A percentile compares a stretch with the other conserved stretches of the same genome.
Conservation (phyloP, 2,113 vertebrate species). For the Semnornis frantzii region DNA sequence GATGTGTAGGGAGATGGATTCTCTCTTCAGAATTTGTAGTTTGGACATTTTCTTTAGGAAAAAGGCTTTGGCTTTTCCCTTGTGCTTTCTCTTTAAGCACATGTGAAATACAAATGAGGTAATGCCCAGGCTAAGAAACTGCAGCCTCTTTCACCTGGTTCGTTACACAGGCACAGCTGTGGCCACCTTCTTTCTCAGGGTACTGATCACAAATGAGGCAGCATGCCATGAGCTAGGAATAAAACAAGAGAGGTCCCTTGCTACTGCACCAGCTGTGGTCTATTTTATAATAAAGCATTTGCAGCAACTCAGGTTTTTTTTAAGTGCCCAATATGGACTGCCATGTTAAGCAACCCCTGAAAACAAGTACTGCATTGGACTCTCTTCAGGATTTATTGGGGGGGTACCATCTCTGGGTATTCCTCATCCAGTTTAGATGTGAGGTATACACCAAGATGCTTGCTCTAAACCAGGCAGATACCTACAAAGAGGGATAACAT, state of each 20-base stretch:
- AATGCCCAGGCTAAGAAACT: background rate
- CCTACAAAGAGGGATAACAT: background rate
- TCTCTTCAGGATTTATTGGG: background rate
- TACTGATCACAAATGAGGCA: background rate
- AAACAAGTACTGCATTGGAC: background rate
- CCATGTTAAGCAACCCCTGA: background rate
- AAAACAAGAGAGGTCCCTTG: background rate
- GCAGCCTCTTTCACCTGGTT: background rate
- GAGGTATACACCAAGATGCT: background rate
- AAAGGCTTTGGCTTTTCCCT: background rate
- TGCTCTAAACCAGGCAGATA: background rate
- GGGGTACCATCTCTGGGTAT: background rate
- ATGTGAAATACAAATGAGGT: background rate
- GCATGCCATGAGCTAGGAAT: background rate
- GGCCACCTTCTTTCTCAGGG: background rate
- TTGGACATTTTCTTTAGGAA: background rate
- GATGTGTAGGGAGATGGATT: background rate
- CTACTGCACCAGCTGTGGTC: background rate
- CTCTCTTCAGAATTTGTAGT: background rate
- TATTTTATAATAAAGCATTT: background rate
- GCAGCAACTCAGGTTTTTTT: background rate
- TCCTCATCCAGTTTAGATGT: background rate
- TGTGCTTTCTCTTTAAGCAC: background rate
- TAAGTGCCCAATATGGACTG: background rate
- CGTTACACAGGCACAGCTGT: background rate